A percentile compares a stretch with the other conserved stretches of the same genome.
Conservation (phyloP, 2,113 vertebrate genomes). For the Columba livia region DNA sequence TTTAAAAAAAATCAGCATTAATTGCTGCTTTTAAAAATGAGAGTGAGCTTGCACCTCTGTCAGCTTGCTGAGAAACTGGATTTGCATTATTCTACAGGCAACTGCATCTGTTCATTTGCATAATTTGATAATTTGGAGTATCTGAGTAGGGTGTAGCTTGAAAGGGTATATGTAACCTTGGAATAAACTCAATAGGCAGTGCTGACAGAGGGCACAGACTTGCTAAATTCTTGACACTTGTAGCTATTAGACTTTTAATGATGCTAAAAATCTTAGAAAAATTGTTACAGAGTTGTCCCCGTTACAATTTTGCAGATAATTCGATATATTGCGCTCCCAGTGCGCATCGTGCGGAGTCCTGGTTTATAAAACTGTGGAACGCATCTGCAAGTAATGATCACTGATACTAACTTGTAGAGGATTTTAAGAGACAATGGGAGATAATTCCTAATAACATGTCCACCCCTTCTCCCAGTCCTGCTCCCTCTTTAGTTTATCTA, state of each 20-base stretch:
- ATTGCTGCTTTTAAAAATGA: background rate
- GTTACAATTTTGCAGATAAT: background rate
- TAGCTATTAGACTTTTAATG: background rate
- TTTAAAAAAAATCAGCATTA: background rate
- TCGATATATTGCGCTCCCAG: background rate
- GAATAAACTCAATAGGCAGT: background rate
- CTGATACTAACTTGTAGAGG: background rate
- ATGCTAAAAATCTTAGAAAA: background rate
- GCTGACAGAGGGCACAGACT: background rate
- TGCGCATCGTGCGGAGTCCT: background rate
- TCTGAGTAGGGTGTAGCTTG: background rate
- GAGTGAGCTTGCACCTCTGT: background rate
- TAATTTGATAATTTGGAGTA: background rate
- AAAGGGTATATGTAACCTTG: background rate
- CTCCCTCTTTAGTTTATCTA: background rate
- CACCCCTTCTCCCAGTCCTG: background rate
- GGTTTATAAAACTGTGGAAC: background rate
- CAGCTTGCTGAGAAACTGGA: background rate
- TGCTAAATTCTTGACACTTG: background rate
- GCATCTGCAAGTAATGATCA: background rate
- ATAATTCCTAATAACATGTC: background rate
- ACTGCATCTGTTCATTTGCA: background rate
- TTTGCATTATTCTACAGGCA: conserved; percentile 15
- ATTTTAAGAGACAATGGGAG: background rate
- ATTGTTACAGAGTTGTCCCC: background rate